Evolutionary conservation across 2,797 vertebrate species (phyloP), one percentile per base, ranked within the genome.

Genomic region (Salmo trutta): DNA sequence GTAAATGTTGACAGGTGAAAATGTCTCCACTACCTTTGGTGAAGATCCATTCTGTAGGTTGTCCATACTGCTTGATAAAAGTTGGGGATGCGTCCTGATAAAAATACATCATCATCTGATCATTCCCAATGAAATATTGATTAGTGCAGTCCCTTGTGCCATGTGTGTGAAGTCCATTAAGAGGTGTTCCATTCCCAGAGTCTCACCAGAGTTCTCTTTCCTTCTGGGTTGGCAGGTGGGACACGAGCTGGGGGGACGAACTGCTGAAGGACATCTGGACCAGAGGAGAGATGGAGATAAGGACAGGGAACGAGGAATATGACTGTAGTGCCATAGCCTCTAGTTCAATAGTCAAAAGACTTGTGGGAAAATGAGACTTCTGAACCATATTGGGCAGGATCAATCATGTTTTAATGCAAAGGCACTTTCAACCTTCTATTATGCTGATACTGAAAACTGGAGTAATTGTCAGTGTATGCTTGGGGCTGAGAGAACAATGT

Each of bases 61-160:
- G 89, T 95, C 95, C 77, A 95, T 91, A 85, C 97, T 98, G 65
- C 91, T 94, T 64, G 96, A 96, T 74, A 95, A 92, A 79, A 91
- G 94, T 83, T 92, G 92, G 73, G 90, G 90, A 21, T 94, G 89
- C 77, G 82, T 79, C 91, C 97, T 98, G 89, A 73, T 24, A 72
- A 66, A 62, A 56, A 53, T 59, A 66, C 31, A 29, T 15, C 4
- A n/a, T 5, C 8, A 41, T 47, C 41, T 47, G 41, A 17, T 47
- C 14, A 53, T 19, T 56, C 53, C 8, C 17, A 19, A 4, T 1
- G 16, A 53, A 64, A 41, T 31, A 12, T 67, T 54, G 27, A 16
- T 21, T 15, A 15, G 52, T 71, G 19, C 15, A 68, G 27, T 54
- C 56, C 5, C 5, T 36, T 36, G 1, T 36, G 33, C 29, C 29